phyloP scores from a whole-genome alignment of 2,888 invertebrate species.

The Sipha maydis region DNA sequence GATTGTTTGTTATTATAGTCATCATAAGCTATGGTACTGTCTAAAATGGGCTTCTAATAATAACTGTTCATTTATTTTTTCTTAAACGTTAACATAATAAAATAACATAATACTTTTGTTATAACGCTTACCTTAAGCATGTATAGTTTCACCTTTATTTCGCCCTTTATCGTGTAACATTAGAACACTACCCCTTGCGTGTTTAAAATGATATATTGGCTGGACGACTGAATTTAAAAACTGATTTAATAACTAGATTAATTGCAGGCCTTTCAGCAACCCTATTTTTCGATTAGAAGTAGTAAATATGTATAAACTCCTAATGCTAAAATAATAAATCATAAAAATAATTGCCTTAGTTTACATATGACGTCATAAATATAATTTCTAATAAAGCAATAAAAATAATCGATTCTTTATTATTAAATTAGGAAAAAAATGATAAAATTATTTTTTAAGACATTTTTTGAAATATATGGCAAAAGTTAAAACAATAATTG shows the following conservation, averaged over 20 bases:
- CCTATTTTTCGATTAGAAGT: conserved; percentile 19
- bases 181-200: conserved; percentile 38
- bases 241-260: conserved; percentile 61
- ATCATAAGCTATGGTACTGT: neutral
- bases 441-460: too few species aligned
- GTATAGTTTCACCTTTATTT: conserved; percentile 27
- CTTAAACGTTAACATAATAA: conserved; percentile 8
- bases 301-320: neutral
- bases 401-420: conserved; percentile 6
- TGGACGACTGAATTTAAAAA: conserved; percentile 44
- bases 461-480: too few species aligned
- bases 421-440: too few species aligned
- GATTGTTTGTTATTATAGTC: neutral
- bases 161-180: neutral
- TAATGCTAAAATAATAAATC: conserved; percentile 18
- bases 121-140: neutral
- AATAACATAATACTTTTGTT: neutral
- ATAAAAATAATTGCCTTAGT: neutral
- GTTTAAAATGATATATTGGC: conserved; percentile 54
- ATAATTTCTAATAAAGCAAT: neutral
- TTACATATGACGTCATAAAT: neutral
- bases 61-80: neutral
- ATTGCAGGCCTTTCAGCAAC: conserved; percentile 50
- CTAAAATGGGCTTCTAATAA: neutral
- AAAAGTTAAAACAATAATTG: too few species aligned